Base-by-base conservation (phyloP, 2,888 invertebrate genomes). In the Drosophila niveifrons region DNA sequence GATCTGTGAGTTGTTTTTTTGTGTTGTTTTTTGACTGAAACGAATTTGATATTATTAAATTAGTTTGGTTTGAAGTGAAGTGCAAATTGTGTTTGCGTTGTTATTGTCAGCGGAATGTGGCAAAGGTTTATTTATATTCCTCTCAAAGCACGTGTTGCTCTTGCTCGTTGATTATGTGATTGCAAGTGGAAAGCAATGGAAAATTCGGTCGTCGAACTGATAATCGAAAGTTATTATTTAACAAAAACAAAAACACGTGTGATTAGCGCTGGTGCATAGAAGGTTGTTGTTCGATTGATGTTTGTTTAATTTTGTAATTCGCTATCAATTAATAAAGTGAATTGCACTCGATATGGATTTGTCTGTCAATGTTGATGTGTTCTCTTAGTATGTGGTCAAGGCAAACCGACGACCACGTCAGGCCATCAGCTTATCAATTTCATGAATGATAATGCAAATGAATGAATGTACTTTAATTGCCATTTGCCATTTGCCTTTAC, bases 1-100 rank as follows among this genome's bases (percentile, higher is more conserved):
- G 6, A 46, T 36, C 17, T 18, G 78, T 72, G 31, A 65, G 78
- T 74, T 50, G 17, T 55, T 59, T 47, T 43, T 61, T 69, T 23
- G 0, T 36, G 72, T 74, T 48, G 13, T 23, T 0, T 51, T 28
- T 23, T 39, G 10, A 39, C 7, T 10, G 4, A 15, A 51, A 23
- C 11, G n/a, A 43, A 67, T 17, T 44, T 44, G 36, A 58, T 71
- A 50, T 57, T 53, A 53, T 77, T 72, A 17, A 57, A 64, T 51
- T 46, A 63, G 11, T 13, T 11, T 39, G n/a, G 11, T 13, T 11
- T 39, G n/a, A 64, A 53, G 48, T 41, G 31, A 17, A 29, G 39
- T 28, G 31, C 29, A 13, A 61, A 17, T 46, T 36, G 8, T 48
- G 13, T n/a, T 39, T n/a, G n/a, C 4, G 17, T 44, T 57, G 13